These are phyloP conservation scores for Agapornis canus DNA, from an alignment of 2,797 vertebrate genomes.

Conservation along the genomic window DNA sequence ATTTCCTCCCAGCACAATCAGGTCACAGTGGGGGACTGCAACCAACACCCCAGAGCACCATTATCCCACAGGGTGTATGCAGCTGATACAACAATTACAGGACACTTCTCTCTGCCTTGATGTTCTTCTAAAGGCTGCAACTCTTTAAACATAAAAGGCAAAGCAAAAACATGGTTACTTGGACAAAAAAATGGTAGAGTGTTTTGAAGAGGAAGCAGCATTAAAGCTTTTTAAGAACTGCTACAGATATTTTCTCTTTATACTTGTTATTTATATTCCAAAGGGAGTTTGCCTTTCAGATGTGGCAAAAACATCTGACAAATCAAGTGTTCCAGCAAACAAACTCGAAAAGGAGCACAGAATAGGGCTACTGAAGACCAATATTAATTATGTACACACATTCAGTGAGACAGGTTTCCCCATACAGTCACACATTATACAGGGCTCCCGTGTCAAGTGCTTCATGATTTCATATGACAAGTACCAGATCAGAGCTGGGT, in stretches of 20 bases:
- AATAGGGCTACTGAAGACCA: not conserved
- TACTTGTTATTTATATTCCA: not conserved
- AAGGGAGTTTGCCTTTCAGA: not conserved
- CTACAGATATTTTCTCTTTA: not conserved
- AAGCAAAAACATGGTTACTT: not conserved
- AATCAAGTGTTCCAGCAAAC: not conserved
- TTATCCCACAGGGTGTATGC: not conserved
- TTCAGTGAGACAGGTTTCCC: not conserved
- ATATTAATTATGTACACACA: fast-evolving
- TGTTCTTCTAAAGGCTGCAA: not conserved
- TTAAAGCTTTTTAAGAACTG: not conserved
- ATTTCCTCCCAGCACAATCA: not conserved
- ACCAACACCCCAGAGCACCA: not conserved
- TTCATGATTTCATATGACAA: not conserved
- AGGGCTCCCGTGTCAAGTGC: not conserved
- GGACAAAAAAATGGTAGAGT: fast-evolving
- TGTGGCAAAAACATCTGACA: not conserved
- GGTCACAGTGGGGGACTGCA: not conserved
- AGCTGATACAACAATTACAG: not conserved
- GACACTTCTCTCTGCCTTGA: not conserved
- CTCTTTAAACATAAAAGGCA: not conserved
- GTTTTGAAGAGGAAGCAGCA: not conserved
- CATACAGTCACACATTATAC: fast-evolving
- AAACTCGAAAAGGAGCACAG: not conserved
- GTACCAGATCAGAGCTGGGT: not conserved